Conservation (phyloP, 2,888 invertebrate species). For the Conops quadrifasciatus region DNA sequence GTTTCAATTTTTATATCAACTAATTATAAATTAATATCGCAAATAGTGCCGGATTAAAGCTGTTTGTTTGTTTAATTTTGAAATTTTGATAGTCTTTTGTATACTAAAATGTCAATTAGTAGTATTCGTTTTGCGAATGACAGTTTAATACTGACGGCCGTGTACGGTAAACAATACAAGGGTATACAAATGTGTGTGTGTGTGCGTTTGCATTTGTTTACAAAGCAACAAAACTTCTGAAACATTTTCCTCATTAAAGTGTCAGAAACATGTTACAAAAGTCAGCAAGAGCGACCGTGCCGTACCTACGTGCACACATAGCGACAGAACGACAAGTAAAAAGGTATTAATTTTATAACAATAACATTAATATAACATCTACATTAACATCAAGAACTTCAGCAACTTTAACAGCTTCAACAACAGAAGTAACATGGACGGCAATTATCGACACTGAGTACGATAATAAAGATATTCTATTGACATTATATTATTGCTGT, state of each 20-base stretch:
- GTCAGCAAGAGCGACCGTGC: not conserved
- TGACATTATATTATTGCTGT: not conserved
- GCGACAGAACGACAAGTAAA: conserved; percentile 1
- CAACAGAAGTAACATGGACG: not conserved
- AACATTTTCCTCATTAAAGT: conserved; percentile 34
- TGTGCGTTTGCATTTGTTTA: not conserved
- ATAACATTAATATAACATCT: conserved; percentile 11
- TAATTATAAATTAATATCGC: too few relatives aligned
- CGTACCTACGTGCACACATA: not conserved
- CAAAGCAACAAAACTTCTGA: conserved; percentile 12
- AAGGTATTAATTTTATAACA: conserved; percentile 7
- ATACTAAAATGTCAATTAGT: conserved; percentile 32
- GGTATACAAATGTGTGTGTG: not conserved
- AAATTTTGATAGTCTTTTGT: too few relatives aligned
- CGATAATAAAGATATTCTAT: too few relatives aligned
- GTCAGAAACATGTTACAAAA: conserved; percentile 31
- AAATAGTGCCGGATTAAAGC: too few relatives aligned
- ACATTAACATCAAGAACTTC: not conserved
- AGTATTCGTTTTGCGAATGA: conserved; percentile 22
- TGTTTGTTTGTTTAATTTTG: too few relatives aligned
- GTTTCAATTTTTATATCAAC: too few relatives aligned
- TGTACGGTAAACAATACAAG: not conserved
- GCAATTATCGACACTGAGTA: not conserved
- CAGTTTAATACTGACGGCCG: conserved; percentile 19
- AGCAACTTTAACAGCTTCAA: conserved; percentile 7